A percentile compares a stretch with the other conserved stretches of the same genome.
phyloP scores from a whole-genome alignment of 2,888 invertebrate species.

The Lochmaea crataegi region DNA sequence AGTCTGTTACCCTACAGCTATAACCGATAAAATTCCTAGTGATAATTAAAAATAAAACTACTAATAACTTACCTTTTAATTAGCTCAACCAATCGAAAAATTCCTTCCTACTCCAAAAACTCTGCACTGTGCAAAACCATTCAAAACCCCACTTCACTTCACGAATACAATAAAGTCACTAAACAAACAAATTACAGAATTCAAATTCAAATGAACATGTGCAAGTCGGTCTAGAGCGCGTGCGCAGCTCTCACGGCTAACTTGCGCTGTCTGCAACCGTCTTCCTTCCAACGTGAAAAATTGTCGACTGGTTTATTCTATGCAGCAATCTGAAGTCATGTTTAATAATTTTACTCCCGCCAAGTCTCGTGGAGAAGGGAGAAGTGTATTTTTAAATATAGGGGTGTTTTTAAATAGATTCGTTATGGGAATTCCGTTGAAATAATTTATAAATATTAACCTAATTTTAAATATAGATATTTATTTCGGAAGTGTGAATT shows the following conservation, averaged over 20 bases:
- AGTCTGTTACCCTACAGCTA: neutral
- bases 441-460: too few species aligned
- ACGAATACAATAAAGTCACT: conserved; percentile 10
- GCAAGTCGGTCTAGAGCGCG: conserved; percentile 32
- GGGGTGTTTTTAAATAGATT: conserved; percentile 4
- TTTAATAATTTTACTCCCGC: conserved; percentile 2
- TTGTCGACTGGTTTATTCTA: neutral
- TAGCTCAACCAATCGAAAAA: neutral
- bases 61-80: neutral
- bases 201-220: conserved; percentile 25
- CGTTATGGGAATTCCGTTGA: too few species aligned
- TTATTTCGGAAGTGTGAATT: too few species aligned
- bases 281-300: neutral
- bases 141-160: conserved; percentile 3
- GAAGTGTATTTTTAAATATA: neutral
- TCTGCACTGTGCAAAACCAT: neutral
- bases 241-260: conserved; percentile 24
- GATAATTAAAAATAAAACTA: neutral
- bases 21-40: neutral
- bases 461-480: too few species aligned
- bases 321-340: neutral
- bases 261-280: conserved; percentile 21
- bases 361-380: neutral
- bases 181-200: conserved; percentile 12
- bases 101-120: neutral